These are phyloP conservation scores for Sylvia borin DNA, from an alignment of 2,797 vertebrate genomes.

Conservation along the genomic window DNA sequence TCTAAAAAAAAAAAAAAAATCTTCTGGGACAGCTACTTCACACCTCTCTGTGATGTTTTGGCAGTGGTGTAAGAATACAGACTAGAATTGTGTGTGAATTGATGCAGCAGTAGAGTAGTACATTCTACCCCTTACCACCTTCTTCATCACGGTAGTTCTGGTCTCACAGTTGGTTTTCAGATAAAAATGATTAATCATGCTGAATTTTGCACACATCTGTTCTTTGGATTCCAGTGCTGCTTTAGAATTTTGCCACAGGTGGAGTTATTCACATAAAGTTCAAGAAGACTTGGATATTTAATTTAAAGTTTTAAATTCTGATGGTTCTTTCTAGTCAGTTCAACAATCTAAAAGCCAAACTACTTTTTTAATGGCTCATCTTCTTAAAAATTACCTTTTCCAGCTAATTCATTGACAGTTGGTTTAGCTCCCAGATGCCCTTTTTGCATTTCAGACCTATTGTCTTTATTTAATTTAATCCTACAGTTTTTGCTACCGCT, in stretches of 20 bases:
- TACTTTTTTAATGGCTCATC: background rate
- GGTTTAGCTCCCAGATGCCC: background rate
- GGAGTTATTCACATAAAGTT: background rate
- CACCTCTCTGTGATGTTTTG: background rate
- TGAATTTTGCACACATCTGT: background rate
- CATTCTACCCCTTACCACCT: background rate
- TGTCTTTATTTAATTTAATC: conserved; percentile 23
- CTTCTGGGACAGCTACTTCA: background rate
- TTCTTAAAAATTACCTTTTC: conserved; percentile 3
- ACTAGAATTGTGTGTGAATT: background rate
- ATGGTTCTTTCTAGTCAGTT: background rate
- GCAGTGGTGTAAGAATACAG: background rate
- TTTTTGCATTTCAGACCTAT: background rate
- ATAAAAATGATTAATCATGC: background rate
- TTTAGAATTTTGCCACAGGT: background rate
- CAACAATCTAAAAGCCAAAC: background rate
- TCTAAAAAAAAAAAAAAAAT: background rate
- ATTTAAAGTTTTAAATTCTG: background rate
- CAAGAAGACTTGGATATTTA: background rate
- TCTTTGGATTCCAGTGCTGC: background rate
- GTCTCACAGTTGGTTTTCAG: background rate
- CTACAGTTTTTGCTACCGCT: background rate
- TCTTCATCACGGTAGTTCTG: background rate
- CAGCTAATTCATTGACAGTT: background rate
- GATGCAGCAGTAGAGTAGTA: background rate